phyloP scores from a whole-genome alignment of 2,888 invertebrate species.

The Phymatocera aterrima region DNA sequence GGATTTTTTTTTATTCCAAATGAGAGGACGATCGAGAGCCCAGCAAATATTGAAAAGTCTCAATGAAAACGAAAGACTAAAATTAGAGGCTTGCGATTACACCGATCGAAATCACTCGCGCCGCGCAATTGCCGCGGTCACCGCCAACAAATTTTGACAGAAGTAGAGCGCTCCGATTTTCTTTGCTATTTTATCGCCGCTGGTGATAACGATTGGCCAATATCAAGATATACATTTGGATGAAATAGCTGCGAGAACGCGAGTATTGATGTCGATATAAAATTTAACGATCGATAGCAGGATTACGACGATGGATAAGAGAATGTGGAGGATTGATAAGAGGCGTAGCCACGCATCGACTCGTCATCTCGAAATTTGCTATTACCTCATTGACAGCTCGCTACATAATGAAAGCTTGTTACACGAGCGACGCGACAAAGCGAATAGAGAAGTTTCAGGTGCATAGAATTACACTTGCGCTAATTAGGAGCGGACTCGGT shows the following conservation, averaged over 20 bases:
- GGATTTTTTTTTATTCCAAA: not conserved
- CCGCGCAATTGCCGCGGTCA: too few relatives aligned
- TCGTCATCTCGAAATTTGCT: not conserved
- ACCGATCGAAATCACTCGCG: too few relatives aligned
- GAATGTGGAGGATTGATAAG: not conserved
- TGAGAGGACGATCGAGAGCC: too few relatives aligned
- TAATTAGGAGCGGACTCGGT: conserved; percentile 14
- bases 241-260: too few relatives aligned
- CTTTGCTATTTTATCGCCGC: too few relatives aligned
- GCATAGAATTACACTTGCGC: conserved; percentile 35
- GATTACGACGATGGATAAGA: not conserved
- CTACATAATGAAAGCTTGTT: not conserved
- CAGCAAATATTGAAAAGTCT: not conserved
- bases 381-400: not conserved
- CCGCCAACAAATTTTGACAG: too few relatives aligned
- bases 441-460: conserved; percentile 16
- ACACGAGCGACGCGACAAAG: not conserved
- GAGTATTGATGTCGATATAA: too few relatives aligned
- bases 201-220: not conserved
- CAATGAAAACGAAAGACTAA: too few relatives aligned
- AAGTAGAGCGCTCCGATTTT: too few relatives aligned
- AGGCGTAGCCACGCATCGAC: not conserved
- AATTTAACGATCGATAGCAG: not conserved
- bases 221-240: not conserved
- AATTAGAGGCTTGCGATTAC: too few relatives aligned